Evolutionary conservation across 2,888 invertebrate species (phyloP).

Genomic region (Archips xylosteana): DNA sequence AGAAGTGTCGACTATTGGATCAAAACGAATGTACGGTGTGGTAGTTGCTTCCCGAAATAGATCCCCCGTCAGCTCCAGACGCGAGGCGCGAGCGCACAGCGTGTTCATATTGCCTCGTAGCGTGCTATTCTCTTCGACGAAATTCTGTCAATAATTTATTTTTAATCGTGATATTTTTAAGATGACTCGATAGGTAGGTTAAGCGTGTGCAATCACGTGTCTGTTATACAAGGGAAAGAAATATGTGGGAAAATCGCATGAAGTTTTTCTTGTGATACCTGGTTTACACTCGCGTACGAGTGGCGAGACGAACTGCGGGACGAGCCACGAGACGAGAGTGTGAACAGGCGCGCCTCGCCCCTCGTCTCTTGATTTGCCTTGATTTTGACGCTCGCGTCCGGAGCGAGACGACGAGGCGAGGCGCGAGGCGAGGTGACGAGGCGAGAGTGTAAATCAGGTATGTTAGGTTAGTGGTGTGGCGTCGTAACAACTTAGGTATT

Average conservation of each 20-base stretch:
- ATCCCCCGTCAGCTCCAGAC: slow-evolving; percentile 76
- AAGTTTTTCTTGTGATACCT: not conserved
- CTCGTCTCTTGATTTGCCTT: too few relatives aligned
- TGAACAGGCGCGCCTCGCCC: too few relatives aligned
- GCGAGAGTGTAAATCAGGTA: too few relatives aligned
- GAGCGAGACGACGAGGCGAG: too few relatives aligned
- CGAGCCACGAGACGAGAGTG: too few relatives aligned
- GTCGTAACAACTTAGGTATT: too few relatives aligned
- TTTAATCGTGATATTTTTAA: slow-evolving; percentile 69
- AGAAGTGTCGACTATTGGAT: slow-evolving; percentile 74
- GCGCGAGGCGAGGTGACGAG: too few relatives aligned
- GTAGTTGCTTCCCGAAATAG: slow-evolving; percentile 77
- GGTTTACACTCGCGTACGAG: too few relatives aligned
- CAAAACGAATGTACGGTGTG: slow-evolving; percentile 64
- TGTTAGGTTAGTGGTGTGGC: too few relatives aligned
- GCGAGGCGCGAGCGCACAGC: slow-evolving; percentile 61
- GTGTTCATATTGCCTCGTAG: slow-evolving; percentile 60
- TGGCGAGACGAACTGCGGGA: too few relatives aligned
- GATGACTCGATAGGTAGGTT: slow-evolving; percentile 46
- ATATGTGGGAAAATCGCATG: not conserved
- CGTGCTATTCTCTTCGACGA: slow-evolving; percentile 60
- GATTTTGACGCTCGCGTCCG: too few relatives aligned
- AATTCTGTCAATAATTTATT: slow-evolving; percentile 76
- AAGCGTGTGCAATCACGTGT: slow-evolving; percentile 14
- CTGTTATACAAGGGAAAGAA: slow-evolving; percentile 13